Evolutionary conservation across 2,888 invertebrate species (phyloP), one percentile per base, ranked within the genome.

Genomic region (Loripinus fragilis): DNA sequence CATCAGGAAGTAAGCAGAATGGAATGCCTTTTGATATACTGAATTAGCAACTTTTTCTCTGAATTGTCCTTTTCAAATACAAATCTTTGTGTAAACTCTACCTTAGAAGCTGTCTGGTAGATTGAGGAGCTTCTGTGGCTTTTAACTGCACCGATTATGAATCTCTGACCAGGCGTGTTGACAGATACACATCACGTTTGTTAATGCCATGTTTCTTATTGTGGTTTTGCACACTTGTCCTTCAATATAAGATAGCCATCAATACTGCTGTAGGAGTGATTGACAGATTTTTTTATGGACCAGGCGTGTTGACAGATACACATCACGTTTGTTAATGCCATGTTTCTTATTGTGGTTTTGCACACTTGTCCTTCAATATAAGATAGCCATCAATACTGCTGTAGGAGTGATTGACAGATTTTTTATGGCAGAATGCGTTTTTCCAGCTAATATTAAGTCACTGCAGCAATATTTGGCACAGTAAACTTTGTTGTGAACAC

Each of bases 1-100:
- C 80, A 80, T 80, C n/a, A 80, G n/a, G 71, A 80, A 80, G 60
- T 77, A 74, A 12, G 71, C 74, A 35, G 64, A 52, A 25, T 68
- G 65, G 74, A 80, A 77, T 35, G 76, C 76, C 35, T 55, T 65
- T 64, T 76, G 45, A 15, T 74, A 15, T 28, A 68, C 65, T 17
- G 35, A 35, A 20, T 50, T 38, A 35, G 66, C 67, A 25, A 66
- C 45, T 41, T 76, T 41, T 74, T 69, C 50, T 76, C 70, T 15
- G 30, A 28, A 2, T 71, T 41, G 41, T 76, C 76, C 17, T 73
- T 52, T 30, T 76, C 71, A 64, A 79, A 80, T 48, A 52, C 73
- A 3, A 35, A 15, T 38, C 66, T 76, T 23, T 76, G 70, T 20
- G 52, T 0, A 7, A 50, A n/a, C 17, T 76, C 76, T 41, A 25